Base-by-base conservation (phyloP, 92 coral and sea anemone genomes). In the Epizoanthus stellaris region DNA sequence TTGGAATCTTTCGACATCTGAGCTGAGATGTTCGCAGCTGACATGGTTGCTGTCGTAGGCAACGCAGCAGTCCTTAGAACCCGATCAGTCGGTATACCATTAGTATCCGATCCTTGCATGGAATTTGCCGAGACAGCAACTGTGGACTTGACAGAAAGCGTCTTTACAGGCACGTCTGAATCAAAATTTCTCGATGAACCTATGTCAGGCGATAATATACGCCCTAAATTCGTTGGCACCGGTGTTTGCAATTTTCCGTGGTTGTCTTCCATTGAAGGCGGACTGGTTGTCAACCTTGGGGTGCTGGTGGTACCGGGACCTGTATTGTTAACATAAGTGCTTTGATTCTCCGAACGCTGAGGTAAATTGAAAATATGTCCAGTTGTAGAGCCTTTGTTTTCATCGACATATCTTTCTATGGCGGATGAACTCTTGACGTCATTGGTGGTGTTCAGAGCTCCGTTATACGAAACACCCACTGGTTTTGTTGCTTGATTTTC, bases 241-340 rank as follows among this genome's bases (percentile, higher is more conserved):
- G 73, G 73, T 68, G 19, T 39, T 67, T 8, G n/a, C n/a, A 34
- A 36, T 4, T 3, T 67, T 67, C 19, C 0, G 58, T 61, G 39
- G 40, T 39, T n/a, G 83, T 63, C 61, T 63, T 39, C 8, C 16
- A 45, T 45, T 15, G 52, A 21, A 64, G 60, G 59, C 6, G 71
- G 83, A 9, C 70, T 63, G 45, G 83, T 42, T 39, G 52, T 15
- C 54, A 79, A 42, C 16, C 16, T 43, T 5, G 83, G 83, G 23
- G 73, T 63, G 59, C 83, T 63, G 83, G 71, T 79, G 67, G 56
- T 38, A 34, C 17, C 42, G 15, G 80, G 57, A 19, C 69, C 52
- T 38, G 71, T 63, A 19, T 19, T 17, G 21, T 79, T 15, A 43
- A 38, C 34, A 45, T 13, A 30, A 42, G 57, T 38, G 43, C 23